Evolutionary conservation across 1,140 invertebrate species (phyloP).

Genomic region (Drosophila varians): DNA sequence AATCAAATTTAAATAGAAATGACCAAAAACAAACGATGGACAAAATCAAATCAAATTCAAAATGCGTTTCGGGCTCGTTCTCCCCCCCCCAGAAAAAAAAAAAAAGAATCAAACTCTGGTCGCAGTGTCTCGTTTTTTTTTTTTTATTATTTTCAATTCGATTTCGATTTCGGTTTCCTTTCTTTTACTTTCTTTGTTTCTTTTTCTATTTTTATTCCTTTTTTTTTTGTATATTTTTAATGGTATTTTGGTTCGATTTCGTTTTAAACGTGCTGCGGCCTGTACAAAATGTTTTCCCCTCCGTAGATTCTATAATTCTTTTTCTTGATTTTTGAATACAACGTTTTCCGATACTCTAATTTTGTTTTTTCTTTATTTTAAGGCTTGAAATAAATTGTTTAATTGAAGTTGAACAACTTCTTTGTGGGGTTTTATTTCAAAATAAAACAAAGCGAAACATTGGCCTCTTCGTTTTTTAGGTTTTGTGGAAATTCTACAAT

Average conservation of each 20-base stretch:
- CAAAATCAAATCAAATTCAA: slow-evolving; percentile 51
- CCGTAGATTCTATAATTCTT: slow-evolving; percentile 3
- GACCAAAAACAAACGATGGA: slow-evolving; percentile 59
- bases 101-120: background rate
- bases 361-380: background rate
- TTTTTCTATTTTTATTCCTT: background rate
- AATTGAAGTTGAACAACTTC: background rate
- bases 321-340: background rate
- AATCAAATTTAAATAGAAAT: slow-evolving; percentile 69
- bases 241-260: slow-evolving; percentile 12
- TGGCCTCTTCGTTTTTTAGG: too few species aligned
- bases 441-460: too few species aligned
- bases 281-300: slow-evolving; percentile 3
- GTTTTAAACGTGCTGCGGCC: slow-evolving; percentile 1
- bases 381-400: background rate
- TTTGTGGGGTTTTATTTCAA: too few species aligned
- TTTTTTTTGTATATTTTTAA: slow-evolving; percentile 15
- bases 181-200: background rate
- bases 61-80: background rate
- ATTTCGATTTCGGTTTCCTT: slow-evolving; percentile 1
- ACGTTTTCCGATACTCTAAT: background rate
- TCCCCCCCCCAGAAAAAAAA: background rate
- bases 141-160: slow-evolving; percentile 20
- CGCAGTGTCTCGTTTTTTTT: slow-evolving; percentile 9
- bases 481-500: too few species aligned